phyloP scores from a whole-genome alignment of 2,113 vertebrate genomes.

The Probosciger aterrimus region DNA sequence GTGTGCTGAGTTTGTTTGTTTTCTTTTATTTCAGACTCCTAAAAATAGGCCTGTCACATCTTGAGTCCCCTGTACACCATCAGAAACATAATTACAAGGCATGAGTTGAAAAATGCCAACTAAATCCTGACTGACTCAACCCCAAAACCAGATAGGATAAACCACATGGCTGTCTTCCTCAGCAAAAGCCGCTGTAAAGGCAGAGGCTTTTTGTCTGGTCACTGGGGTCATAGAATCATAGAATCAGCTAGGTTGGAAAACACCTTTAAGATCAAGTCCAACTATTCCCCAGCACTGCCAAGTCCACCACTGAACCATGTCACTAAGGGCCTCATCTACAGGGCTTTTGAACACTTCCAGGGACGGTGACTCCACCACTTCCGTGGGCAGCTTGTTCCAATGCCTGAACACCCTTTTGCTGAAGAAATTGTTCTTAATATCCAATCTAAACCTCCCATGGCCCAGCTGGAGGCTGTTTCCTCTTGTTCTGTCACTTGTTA shows the following conservation, averaged over 20 bases:
- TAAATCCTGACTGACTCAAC: not conserved
- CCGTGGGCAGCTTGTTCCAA: not conserved
- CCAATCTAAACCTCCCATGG: not conserved
- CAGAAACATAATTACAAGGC: not conserved
- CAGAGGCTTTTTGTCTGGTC: not conserved
- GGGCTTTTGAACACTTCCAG: not conserved
- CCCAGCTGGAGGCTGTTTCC: not conserved
- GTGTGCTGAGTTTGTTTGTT: not conserved
- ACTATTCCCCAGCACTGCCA: not conserved
- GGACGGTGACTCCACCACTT: not conserved
- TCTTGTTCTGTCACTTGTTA: not conserved
- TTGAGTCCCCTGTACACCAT: not conserved
- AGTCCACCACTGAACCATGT: not conserved
- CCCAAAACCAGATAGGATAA: not conserved
- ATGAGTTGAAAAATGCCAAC: not conserved
- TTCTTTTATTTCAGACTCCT: slow-evolving; percentile 13
- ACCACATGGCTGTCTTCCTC: not conserved
- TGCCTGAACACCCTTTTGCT: not conserved
- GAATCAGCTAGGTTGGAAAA: not conserved
- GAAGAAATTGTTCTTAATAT: not conserved
- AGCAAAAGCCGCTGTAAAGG: not conserved
- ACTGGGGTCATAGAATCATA: not conserved
- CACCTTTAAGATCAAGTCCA: not conserved
- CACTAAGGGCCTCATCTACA: not conserved
- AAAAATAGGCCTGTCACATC: not conserved